phyloP scores from a whole-genome alignment of 2,888 invertebrate genomes.

The Osmoderma eremita region DNA sequence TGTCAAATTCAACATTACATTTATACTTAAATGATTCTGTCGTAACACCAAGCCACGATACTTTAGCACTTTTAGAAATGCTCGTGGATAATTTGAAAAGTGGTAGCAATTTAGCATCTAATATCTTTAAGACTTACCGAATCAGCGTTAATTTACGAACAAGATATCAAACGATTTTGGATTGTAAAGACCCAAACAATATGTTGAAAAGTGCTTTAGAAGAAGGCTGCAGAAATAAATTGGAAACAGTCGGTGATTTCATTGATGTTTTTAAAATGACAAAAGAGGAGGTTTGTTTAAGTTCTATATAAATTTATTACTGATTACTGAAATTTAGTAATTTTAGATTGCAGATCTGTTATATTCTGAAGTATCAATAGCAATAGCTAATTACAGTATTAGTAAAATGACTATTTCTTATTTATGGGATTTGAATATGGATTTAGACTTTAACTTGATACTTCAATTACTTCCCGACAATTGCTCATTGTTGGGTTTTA shows the following conservation, averaged over 20 bases:
- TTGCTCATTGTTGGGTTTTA: conserved; percentile 68
- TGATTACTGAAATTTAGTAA: conserved; percentile 10
- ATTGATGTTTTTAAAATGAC: conserved; percentile 68
- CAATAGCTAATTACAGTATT: conserved; percentile 67
- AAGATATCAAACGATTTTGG: conserved; percentile 67
- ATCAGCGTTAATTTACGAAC: conserved; percentile 69
- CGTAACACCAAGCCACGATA: conserved; percentile 55
- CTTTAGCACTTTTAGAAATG: conserved; percentile 62
- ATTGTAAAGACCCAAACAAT: conserved; percentile 65
- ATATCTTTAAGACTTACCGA: conserved; percentile 68
- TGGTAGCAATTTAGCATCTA: conserved; percentile 67
- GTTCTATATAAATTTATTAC: neutral
- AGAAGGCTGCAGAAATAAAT: conserved; percentile 67
- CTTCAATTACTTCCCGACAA: conserved; percentile 70
- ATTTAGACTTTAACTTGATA: conserved; percentile 68
- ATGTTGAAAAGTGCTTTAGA: conserved; percentile 67
- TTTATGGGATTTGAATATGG: conserved; percentile 60
- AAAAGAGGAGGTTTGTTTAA: conserved; percentile 61
- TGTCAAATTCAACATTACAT: conserved; percentile 48
- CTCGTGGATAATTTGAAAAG: conserved; percentile 66
- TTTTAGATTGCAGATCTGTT: conserved; percentile 71
- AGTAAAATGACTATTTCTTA: conserved; percentile 53
- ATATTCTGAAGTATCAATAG: conserved; percentile 71
- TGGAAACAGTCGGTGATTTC: conserved; percentile 71
- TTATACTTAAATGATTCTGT: conserved; percentile 45